phyloP scores from a whole-genome alignment of 2,888 invertebrate genomes.

The Campoplex capitator region DNA sequence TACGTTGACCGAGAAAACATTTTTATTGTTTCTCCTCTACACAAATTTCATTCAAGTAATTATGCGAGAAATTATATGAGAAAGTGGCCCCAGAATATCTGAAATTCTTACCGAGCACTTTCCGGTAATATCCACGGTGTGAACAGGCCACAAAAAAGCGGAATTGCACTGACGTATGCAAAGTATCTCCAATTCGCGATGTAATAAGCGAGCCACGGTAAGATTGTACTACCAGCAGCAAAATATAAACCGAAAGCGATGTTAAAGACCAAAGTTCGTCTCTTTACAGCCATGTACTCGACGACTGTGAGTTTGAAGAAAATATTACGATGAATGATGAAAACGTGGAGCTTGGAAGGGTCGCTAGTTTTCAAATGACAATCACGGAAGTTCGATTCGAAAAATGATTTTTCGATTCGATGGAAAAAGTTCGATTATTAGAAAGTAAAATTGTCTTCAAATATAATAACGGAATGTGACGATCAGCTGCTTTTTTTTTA shows the following conservation, averaged over 20 bases:
- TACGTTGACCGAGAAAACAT: not conserved
- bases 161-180: conserved; percentile 84
- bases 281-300: conserved; percentile 85
- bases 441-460: not conserved
- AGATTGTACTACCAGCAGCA: conserved; percentile 84
- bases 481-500: not conserved
- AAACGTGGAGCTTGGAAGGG: not conserved
- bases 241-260: conserved; percentile 86
- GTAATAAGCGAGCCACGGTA: conserved; percentile 86
- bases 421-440: not conserved
- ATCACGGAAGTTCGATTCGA: not conserved
- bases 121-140: conserved; percentile 85
- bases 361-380: not conserved
- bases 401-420: not conserved
- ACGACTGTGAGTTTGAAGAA: conserved; percentile 81
- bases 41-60: not conserved
- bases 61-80: not conserved
- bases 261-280: conserved; percentile 86
- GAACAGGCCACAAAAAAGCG: conserved; percentile 83
- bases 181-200: conserved; percentile 85
- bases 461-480: not conserved
- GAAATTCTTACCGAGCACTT: conserved; percentile 84
- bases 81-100: not conserved
- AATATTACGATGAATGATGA: not conserved
- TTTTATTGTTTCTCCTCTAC: not conserved